Percentiles rank a stretch among this genome's conserved stretches.
These are phyloP conservation scores for Macrostomum cliftonense DNA, from an alignment of 2,888 invertebrate genomes.

Conservation along the genomic window DNA sequence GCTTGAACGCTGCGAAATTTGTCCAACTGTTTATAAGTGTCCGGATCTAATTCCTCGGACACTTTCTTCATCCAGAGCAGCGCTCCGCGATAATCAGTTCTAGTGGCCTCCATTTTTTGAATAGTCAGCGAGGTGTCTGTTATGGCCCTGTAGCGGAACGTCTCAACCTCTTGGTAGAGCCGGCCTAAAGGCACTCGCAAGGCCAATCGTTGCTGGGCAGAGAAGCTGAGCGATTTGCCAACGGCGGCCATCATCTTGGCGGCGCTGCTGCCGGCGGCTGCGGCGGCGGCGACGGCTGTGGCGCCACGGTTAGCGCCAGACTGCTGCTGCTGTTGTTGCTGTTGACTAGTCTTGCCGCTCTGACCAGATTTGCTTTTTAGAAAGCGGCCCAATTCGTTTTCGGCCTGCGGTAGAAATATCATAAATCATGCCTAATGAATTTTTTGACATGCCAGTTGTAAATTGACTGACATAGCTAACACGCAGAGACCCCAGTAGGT, in stretches of 20 bases:
- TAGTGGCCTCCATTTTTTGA: slow-evolving; percentile 74
- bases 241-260: slow-evolving; percentile 61
- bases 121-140: slow-evolving; percentile 76
- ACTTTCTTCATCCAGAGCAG: slow-evolving; percentile 89
- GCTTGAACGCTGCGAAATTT: slow-evolving; percentile 60
- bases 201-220: slow-evolving; percentile 55
- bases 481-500: too few species aligned
- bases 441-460: too few species aligned
- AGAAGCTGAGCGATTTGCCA: slow-evolving; percentile 68
- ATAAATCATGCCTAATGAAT: too few species aligned
- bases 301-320: too few species aligned
- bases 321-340: too few species aligned
- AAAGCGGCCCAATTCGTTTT: slow-evolving; percentile 78
- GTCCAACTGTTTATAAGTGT: slow-evolving; percentile 79
- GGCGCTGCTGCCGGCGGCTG: slow-evolving; percentile 41
- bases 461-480: too few species aligned
- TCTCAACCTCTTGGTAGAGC: slow-evolving; percentile 80
- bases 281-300: too few species aligned
- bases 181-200: slow-evolving; percentile 41
- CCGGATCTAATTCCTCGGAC: slow-evolving; percentile 82
- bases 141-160: slow-evolving; percentile 78
- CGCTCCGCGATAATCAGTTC: slow-evolving; percentile 75
- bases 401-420: slow-evolving; percentile 73
- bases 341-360: slow-evolving; percentile 36
- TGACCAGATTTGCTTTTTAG: slow-evolving; percentile 71